Conservation (phyloP, 2,888 invertebrate species). For the Ditula angustiorana region DNA sequence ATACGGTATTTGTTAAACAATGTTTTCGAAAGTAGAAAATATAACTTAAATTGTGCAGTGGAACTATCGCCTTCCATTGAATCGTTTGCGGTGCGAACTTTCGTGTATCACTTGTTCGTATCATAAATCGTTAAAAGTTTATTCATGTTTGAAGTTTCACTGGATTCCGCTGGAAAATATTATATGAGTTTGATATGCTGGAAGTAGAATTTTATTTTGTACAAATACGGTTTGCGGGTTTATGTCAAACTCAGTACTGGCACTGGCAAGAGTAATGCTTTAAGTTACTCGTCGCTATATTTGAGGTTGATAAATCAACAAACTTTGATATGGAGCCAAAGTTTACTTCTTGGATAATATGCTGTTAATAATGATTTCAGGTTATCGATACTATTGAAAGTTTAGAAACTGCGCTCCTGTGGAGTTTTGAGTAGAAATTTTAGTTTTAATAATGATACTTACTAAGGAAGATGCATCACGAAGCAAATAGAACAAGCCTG, state of each 20-base stretch:
- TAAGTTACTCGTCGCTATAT: slow-evolving; percentile 3
- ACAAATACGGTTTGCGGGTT: slow-evolving; percentile 27
- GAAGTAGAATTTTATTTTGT: slow-evolving; percentile 31
- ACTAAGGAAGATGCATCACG: too few species aligned
- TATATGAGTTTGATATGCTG: slow-evolving; percentile 35
- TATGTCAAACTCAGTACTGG: slow-evolving; percentile 24
- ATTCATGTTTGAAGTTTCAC: slow-evolving; percentile 43
- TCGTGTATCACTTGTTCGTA: slow-evolving; percentile 52
- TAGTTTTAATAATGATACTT: too few species aligned
- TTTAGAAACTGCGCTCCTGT: background rate
- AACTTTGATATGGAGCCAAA: background rate
- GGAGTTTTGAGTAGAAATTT: background rate
- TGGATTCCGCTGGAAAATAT: slow-evolving; percentile 34
- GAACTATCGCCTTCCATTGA: slow-evolving; percentile 49
- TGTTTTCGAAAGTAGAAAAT: slow-evolving; percentile 43
- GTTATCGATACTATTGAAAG: background rate
- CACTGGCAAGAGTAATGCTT: slow-evolving; percentile 13
- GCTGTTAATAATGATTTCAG: background rate
- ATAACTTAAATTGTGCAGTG: slow-evolving; percentile 57
- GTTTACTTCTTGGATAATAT: background rate
- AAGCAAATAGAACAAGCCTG: too few species aligned
- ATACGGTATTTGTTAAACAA: slow-evolving; percentile 13
- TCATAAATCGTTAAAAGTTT: slow-evolving; percentile 71
- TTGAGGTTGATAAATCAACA: slow-evolving; percentile 8
- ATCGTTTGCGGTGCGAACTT: slow-evolving; percentile 48